These are phyloP conservation scores for Idaea straminata DNA, from an alignment of 2,888 invertebrate genomes.

Conservation along the genomic window DNA sequence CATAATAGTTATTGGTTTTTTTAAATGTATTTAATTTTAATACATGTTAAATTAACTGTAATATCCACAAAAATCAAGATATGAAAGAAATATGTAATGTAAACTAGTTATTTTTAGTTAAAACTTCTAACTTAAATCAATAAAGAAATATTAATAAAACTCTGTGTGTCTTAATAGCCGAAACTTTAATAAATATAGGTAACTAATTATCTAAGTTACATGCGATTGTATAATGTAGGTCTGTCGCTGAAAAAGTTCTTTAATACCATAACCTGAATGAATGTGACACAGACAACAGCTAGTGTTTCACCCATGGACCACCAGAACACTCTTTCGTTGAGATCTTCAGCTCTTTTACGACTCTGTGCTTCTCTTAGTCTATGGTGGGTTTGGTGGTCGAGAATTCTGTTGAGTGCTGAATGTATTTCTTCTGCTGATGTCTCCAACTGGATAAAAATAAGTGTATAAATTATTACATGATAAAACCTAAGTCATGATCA, in stretches of 20 bases:
- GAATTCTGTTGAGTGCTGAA: conserved; percentile 90
- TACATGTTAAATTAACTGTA: not conserved
- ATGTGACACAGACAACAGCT: conserved; percentile 90
- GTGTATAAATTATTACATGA: not conserved
- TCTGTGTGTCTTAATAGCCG: conserved; percentile 34
- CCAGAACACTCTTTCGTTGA: conserved; percentile 95
- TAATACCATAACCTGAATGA: conserved; percentile 94
- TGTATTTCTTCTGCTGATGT: conserved; percentile 94
- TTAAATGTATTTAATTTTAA: not conserved
- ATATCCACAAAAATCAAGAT: not conserved
- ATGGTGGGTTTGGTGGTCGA: conserved; percentile 99
- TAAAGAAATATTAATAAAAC: not conserved
- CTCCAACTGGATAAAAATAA: conserved; percentile 87
- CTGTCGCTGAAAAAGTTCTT: conserved; percentile 91
- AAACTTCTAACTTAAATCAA: not conserved
- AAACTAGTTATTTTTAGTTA: not conserved
- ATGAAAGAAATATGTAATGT: too few relatives aligned
- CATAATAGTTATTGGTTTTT: not conserved
- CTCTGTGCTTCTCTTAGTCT: conserved; percentile 96
- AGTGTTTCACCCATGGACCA: conserved; percentile 96
- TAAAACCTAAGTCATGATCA: not conserved
- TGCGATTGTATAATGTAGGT: conserved; percentile 69
- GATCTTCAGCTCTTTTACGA: conserved; percentile 96
- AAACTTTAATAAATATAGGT: conserved; percentile 66
- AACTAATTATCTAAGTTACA: conserved; percentile 57